Evolutionary conservation across 1,140 invertebrate genomes (phyloP).

Genomic region (Heliconius congener): DNA sequence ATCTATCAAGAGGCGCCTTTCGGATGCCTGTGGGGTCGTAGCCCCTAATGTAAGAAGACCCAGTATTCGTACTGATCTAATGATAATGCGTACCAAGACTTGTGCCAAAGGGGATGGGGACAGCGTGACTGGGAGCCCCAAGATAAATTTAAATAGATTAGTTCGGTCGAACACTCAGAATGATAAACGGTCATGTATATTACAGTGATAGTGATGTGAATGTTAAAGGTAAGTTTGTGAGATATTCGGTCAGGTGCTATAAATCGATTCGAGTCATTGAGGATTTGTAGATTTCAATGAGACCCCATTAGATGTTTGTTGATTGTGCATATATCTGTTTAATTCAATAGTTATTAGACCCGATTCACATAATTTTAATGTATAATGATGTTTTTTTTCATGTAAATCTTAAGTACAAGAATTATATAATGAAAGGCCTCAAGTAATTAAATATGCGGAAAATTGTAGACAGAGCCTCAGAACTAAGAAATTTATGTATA

Average conservation of each 20-base stretch:
- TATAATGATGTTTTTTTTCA: background rate
- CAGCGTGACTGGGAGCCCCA: slow-evolving; percentile 75
- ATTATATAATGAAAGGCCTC: background rate
- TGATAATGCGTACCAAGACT: slow-evolving; percentile 91
- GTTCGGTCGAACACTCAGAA: slow-evolving; percentile 65
- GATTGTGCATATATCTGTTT: slow-evolving; percentile 7
- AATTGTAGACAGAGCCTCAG: background rate
- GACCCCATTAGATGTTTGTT: background rate
- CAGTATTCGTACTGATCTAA: slow-evolving; percentile 91
- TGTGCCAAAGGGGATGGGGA: slow-evolving; percentile 85
- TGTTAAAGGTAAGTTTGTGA: slow-evolving; percentile 10
- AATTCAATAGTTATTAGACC: background rate
- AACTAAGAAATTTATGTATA: too few relatives aligned
- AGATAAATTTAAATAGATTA: slow-evolving; percentile 75
- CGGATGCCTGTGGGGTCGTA: slow-evolving; percentile 92
- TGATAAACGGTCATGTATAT: slow-evolving; percentile 70
- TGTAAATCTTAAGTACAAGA: background rate
- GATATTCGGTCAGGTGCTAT: slow-evolving; percentile 34
- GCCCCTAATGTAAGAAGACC: slow-evolving; percentile 91
- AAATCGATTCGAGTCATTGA: slow-evolving; percentile 11
- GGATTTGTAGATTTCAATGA: slow-evolving; percentile 6
- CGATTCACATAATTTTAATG: background rate
- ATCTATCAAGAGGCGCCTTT: slow-evolving; percentile 89
- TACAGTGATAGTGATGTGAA: slow-evolving; percentile 65
- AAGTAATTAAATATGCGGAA: background rate